Evolutionary conservation across 2,888 invertebrate genomes (phyloP).

Genomic region (Drosophila aldrichi): DNA sequence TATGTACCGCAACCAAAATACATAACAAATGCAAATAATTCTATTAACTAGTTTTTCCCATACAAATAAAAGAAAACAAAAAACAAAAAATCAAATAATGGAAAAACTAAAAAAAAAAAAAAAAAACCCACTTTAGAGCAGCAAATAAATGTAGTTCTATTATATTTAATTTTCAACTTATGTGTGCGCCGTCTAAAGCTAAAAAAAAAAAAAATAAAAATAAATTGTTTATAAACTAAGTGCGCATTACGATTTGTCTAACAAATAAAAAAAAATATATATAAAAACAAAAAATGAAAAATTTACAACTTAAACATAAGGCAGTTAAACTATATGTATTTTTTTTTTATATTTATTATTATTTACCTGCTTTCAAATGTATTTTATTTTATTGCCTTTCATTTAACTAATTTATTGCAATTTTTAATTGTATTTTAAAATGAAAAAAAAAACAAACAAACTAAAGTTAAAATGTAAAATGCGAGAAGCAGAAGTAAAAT

Average conservation of each 20-base stretch:
- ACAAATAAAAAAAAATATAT: constrained; percentile 34
- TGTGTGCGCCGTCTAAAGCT: constrained; percentile 30
- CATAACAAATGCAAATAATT: constrained; percentile 11
- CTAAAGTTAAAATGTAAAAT: constrained; percentile 39
- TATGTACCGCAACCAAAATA: constrained; percentile 38
- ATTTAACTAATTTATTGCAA: constrained; percentile 68
- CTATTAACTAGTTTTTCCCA: constrained; percentile 44
- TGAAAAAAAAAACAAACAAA: constrained; percentile 22
- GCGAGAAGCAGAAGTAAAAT: constrained; percentile 25
- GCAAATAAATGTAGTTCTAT: constrained; percentile 39
- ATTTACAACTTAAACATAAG: constrained; percentile 54
- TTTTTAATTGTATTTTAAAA: constrained; percentile 49
- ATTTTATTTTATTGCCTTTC: constrained; percentile 30
- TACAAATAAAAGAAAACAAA: constrained; percentile 9
- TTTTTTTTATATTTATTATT: constrained; percentile 46
- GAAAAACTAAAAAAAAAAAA: background rate
- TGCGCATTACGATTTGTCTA: constrained; percentile 59
- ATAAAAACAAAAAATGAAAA: constrained; percentile 18
- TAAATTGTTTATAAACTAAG: constrained; percentile 34
- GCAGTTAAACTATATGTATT: constrained; percentile 45
- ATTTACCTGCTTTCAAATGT: constrained; percentile 32
- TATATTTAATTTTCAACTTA: constrained; percentile 38
- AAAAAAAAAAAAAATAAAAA: background rate
- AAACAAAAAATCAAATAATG: background rate
- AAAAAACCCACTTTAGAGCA: constrained; percentile 6